Base-by-base conservation (phyloP, 53 echinoderm and acorn worm genomes). In the Paracentrotus lividus region DNA sequence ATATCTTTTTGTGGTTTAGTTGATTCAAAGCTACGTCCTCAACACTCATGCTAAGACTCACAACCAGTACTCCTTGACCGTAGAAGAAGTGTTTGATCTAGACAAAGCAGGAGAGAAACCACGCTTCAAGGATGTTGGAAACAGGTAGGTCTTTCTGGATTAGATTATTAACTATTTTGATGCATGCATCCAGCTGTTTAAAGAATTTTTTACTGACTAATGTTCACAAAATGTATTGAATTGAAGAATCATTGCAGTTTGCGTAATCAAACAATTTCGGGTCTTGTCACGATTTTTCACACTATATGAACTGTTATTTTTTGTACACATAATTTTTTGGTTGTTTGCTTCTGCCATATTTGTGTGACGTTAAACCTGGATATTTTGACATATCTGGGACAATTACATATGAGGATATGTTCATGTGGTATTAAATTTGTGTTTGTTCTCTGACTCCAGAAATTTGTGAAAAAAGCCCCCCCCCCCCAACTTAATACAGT, bases 1-100 rank as follows among this genome's bases (percentile, higher is more conserved):
- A n/a, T n/a, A n/a, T n/a, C n/a, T n/a, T n/a, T 1, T 52, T 85
- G 8, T 56, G 20, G 4, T 87, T 8, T 93, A 98, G 98, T 93
- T 96, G 84, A 94, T 98, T 42, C 51, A 95, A 26, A 85, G 88
- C 40, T 98, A 98, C 65, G 96, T 98, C 4, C 75, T 93, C 88
- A 95, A 98, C 93, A 97, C 98, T 76, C 98, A 98, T 88, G 98
- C 98, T 49, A 95, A 94, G 92, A 98, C 98, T 1, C 98, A 98
- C 92, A 96, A 95, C 56, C 98, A 98, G 81, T 98, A 96, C 93
- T 93, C 84, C 64, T 94, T 98, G 98, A 90, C 88, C 16, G 95
- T 98, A 45, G 88, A 95, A 21, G 98, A 98, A 33, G 88, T 98
- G 43, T 98, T 95, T 92, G 95, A 86, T 26, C 33, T 97, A 5